Base-by-base conservation (phyloP, 1,140 invertebrate genomes). In the Leptonema lineaticorne region DNA sequence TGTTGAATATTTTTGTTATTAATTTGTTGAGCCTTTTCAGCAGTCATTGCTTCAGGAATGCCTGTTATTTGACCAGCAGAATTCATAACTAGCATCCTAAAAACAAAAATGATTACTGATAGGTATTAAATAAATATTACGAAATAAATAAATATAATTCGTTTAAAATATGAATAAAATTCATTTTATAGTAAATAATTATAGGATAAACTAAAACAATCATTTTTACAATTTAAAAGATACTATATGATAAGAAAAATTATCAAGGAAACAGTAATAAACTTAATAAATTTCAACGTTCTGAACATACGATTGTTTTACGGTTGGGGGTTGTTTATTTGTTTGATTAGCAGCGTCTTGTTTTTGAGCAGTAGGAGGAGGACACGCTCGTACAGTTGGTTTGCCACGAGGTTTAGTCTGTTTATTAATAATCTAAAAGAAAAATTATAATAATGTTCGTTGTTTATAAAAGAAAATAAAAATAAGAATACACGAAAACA, bases 281-380 rank as follows among this genome's bases (percentile, higher is more conserved):
- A n/a, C n/a, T n/a, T n/a, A n/a, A n/a, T n/a, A n/a, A n/a, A n/a
- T n/a, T n/a, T n/a, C n/a, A n/a, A n/a, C n/a, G n/a, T n/a, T n/a
- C n/a, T n/a, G 7, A 18, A 30, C 41, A 29, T 53, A 50, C 68
- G 80, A 82, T 72, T 76, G 77, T 71, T 76, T 75, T 72, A 77
- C 76, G 68, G 77, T 74, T 70, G 74, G 75, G 59, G 75, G 69
- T 70, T 74, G 81, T 59, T 82, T 81, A 77, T 85, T 87, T 18
- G 86, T 90, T 78, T 90, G 88, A 78, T 89, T 90, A 16, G 87
- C 86, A 18, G 88, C 88, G 78, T 90, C 89, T 37, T 88, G 85
- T 79, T 90, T 89, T 50, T 78, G 75, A 68, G 72, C 74, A 66
- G 75, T 75, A 30, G 83, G 79, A 58, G 86, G 85, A 28, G 86